Conservation (phyloP, 2,888 invertebrate species). For the Brassicogethes aeneus region DNA sequence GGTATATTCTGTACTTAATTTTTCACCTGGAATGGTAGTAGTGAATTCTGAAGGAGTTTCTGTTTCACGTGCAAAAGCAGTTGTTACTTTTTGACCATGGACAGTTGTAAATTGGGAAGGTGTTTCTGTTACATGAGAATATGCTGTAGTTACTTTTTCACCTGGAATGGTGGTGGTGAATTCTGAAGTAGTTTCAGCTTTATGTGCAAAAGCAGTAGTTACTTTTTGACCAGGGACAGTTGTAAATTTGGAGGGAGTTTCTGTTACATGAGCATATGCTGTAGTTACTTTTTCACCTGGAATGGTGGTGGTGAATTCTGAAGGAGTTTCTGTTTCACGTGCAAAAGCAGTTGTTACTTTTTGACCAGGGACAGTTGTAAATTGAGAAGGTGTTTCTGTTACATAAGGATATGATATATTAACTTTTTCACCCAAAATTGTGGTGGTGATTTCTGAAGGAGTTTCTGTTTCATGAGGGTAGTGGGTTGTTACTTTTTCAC, state of each 20-base stretch:
- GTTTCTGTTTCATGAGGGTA: conserved; percentile 5
- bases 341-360: no score
- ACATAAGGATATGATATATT: background rate
- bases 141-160: background rate
- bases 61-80: conserved; percentile 6
- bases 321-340: no score
- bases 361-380: background rate
- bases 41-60: conserved; percentile 1
- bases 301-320: background rate
- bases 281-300: conserved; percentile 1
- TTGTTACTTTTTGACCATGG: conserved; percentile 4
- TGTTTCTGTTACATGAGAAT: conserved; percentile 4
- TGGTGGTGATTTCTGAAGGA: no score
- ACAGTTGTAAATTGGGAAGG: background rate
- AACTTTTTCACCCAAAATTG: background rate
- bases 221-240: no score
- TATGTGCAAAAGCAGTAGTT: background rate
- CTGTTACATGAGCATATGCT: conserved; percentile 6
- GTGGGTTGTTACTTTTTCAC: background rate
- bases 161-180: background rate
- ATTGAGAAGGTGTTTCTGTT: background rate
- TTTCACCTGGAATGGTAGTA: background rate
- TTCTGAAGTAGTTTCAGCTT: conserved; percentile 1
- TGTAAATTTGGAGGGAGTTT: no score
- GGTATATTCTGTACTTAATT: conserved; percentile 2